phyloP scores from a whole-genome alignment of 2,888 invertebrate genomes.

The Heterodera filipjevi region DNA sequence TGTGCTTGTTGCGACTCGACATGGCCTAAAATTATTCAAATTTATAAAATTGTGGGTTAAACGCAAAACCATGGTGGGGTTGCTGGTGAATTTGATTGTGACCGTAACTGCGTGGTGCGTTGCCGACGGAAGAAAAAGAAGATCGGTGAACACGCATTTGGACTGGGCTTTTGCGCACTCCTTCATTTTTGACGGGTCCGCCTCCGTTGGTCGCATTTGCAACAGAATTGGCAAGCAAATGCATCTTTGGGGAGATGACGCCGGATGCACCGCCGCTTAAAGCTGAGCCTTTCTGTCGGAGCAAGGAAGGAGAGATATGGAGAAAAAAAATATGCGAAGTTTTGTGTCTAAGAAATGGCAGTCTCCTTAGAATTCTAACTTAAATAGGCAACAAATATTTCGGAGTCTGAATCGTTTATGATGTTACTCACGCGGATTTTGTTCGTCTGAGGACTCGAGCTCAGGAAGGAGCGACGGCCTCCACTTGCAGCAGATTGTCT shows the following conservation, averaged over 20 bases:
- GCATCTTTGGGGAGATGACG: not conserved
- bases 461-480: slow-evolving; percentile 35
- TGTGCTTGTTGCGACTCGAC: slow-evolving; percentile 4
- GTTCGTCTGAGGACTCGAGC: slow-evolving; percentile 31
- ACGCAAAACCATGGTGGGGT: not conserved
- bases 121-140: slow-evolving; percentile 22
- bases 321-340: not conserved
- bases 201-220: not conserved
- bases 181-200: not conserved
- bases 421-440: slow-evolving; percentile 16
- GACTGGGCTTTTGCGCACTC: not conserved
- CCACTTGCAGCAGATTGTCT: slow-evolving; percentile 28
- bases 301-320: not conserved
- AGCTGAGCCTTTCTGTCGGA: not conserved
- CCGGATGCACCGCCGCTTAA: slow-evolving; percentile 6
- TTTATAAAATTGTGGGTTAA: not conserved
- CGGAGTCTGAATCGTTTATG: not conserved
- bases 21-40: not conserved
- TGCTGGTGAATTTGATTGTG: slow-evolving; percentile 16
- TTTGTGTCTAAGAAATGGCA: not conserved
- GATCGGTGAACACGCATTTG: slow-evolving; percentile 26
- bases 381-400: not conserved
- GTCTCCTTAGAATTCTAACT: no score
- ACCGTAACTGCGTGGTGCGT: not conserved
- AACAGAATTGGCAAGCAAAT: slow-evolving; percentile 1